Base-by-base conservation (phyloP, 2,113 vertebrate genomes). In the Panurus biarmicus region DNA sequence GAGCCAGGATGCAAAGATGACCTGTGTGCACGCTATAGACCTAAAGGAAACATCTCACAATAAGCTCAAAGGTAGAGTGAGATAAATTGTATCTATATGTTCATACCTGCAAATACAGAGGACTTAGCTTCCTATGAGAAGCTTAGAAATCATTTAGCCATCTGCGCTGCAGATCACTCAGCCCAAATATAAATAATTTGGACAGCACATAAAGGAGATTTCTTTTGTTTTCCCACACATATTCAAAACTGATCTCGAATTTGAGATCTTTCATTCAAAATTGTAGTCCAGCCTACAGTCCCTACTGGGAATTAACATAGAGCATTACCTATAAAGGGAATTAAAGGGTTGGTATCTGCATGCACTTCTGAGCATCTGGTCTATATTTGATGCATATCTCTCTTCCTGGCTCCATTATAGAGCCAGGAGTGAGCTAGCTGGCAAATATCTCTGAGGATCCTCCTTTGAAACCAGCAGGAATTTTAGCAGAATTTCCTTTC, bases 401-500 rank as follows among this genome's bases (percentile, higher is more conserved):
- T 71, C 28, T 71, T 93, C 51, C 72, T 90, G 94, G 47, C 60
- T 94, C 72, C 20, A 10, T 60, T 86, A 48, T 61, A 65, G 82
- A 83, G 87, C 83, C 57, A 84, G 69, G 79, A 85, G 80, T 42
- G 61, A 94, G 45, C 85, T 87, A 90, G 60, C 47, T 86, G 85
- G 56, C 56, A 85, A 44, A 67, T 82, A 76, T 62, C 44, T 87
- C 70, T 62, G 45, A 85, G 53, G 50, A 79, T 36, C 35, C 77
- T 78, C 70, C 65, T 93, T 95, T 93, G 91, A 93, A 79, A 94
- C 79, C 84, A 91, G 77, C 47, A 83, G 89, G 78, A 83, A 79
- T 80, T 89, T 82, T 47, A 80, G 66, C 22, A 76, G 54, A 79
- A 47, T 60, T 95, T 54, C 64, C 47, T 83, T 87, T 93, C 66